Evolutionary conservation across 30 jellyfish, hydroid and myxozoan species (phyloP), one percentile per base, ranked within the genome.

Genomic region (Rhopilema esculentum): DNA sequence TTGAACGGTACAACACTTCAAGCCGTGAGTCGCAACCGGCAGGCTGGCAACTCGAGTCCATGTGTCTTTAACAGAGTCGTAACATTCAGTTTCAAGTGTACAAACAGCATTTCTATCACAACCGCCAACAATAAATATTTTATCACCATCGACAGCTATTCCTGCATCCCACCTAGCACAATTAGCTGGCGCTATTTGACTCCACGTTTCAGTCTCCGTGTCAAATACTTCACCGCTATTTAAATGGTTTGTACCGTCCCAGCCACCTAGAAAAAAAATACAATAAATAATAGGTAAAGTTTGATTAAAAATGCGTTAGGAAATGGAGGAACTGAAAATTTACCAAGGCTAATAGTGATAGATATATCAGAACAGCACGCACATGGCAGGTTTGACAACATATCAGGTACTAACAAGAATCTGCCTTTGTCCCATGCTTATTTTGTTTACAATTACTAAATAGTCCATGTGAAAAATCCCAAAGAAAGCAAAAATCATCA

Each of bases 101-200:
- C 98, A 93, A 12, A 93, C 94, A 17, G 98, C 98, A 52, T 93
- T 93, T 15, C 97, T 75, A 72, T 93, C 98, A 65, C 97, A 93
- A 0, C 98, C 98, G 26, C 98, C 98, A 51, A 93, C 98, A 6
- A 93, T 81, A 70, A 69, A 93, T 33, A 93, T 77, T 50, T 89
- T 93, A 6, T 89, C 98, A 16, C 93, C 82, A 79, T 88, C 94
- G 9, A 88, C 97, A 29, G 98, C 98, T 6, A 93, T 93, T 7
- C 98, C 98, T 0, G 98, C 98, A 79, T 93, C 98, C 98, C 98
- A 93, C 26, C 98, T 91, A 15, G 98, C 92, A 62, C 90, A 64
- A 32, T 71, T 51, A 9, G 98, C 98, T 0, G 98, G 96, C 24
- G 94, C 82, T 52, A 93, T 93, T 24, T 81, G 89, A 30, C 69